These are phyloP conservation scores for Triplophysa bombifrons DNA, from an alignment of 2,797 vertebrate genomes.

Conservation along the genomic window DNA sequence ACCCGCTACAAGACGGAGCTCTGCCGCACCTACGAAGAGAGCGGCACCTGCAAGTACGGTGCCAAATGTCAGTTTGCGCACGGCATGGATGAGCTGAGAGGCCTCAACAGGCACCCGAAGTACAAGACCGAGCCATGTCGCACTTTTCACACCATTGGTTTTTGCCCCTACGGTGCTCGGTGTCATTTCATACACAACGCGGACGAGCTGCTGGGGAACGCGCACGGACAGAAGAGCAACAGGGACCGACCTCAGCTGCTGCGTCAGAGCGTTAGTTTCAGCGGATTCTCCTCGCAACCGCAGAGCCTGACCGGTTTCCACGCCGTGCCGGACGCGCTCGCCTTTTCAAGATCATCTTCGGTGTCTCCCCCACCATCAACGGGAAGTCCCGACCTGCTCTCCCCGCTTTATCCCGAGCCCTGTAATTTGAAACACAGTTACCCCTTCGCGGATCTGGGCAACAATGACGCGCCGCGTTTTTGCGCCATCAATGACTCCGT, in stretches of 20 bases:
- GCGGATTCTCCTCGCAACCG: constrained; percentile 74
- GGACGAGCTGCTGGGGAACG: constrained; percentile 65
- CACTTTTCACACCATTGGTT: constrained; percentile 84
- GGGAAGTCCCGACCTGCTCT: constrained; percentile 68
- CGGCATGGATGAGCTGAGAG: constrained; percentile 76
- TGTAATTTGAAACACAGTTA: constrained; percentile 63
- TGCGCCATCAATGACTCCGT: constrained; percentile 65
- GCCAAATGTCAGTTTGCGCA: constrained; percentile 85
- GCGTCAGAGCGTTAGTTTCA: constrained; percentile 81
- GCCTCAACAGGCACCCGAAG: constrained; percentile 80
- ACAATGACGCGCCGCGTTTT: constrained; percentile 62
- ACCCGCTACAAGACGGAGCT: constrained; percentile 84
- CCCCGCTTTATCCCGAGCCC: constrained; percentile 68
- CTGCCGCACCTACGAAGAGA: constrained; percentile 81
- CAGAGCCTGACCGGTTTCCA: constrained; percentile 67
- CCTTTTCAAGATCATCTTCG: constrained; percentile 70
- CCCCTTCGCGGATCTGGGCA: constrained; percentile 61
- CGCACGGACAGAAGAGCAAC: constrained; percentile 40
- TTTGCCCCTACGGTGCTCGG: constrained; percentile 83
- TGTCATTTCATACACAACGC: constrained; percentile 86
- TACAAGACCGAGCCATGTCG: constrained; percentile 85
- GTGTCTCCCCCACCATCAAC: constrained; percentile 73
- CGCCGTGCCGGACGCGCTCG: constrained; percentile 61
- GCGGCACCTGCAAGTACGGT: constrained; percentile 81
- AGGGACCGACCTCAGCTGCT: constrained; percentile 69